These are phyloP conservation scores for Strigamia maritima DNA, from an alignment of 2,888 invertebrate genomes.

Conservation along the genomic window DNA sequence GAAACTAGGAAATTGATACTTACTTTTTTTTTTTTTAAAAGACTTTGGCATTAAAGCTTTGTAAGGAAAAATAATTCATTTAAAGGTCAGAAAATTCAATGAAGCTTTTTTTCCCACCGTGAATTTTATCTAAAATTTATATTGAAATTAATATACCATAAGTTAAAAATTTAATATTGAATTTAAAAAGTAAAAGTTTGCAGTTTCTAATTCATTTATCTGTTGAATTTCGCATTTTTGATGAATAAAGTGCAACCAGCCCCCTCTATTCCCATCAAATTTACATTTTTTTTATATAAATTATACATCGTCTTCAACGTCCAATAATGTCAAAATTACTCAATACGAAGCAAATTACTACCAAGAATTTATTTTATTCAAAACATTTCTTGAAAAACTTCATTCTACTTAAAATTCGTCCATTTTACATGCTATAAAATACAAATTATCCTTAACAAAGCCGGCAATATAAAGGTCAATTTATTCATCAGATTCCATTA, in stretches of 20 bases:
- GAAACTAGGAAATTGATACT: neutral
- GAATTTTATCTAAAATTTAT: neutral
- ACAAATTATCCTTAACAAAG: neutral
- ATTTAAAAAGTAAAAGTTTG: too few species aligned
- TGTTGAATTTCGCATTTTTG: neutral
- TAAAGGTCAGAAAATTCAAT: neutral
- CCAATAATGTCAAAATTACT: neutral
- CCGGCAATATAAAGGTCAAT: neutral
- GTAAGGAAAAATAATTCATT: neutral
- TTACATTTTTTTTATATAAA: neutral
- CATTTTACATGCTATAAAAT: conserved; percentile 2
- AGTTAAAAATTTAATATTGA: neutral
- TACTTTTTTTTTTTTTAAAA: neutral
- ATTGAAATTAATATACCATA: too few species aligned
- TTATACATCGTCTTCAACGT: neutral
- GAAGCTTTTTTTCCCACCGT: neutral
- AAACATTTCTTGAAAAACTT: neutral
- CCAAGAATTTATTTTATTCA: neutral
- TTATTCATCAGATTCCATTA: neutral
- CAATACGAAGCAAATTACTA: neutral
- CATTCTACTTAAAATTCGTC: neutral
- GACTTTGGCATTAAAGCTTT: neutral
- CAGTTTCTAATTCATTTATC: neutral
- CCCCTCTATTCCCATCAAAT: neutral
- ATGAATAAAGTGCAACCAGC: neutral